These are phyloP conservation scores for Clarias platycephalus DNA, from an alignment of 2,797 vertebrate genomes.

Conservation along the genomic window DNA sequence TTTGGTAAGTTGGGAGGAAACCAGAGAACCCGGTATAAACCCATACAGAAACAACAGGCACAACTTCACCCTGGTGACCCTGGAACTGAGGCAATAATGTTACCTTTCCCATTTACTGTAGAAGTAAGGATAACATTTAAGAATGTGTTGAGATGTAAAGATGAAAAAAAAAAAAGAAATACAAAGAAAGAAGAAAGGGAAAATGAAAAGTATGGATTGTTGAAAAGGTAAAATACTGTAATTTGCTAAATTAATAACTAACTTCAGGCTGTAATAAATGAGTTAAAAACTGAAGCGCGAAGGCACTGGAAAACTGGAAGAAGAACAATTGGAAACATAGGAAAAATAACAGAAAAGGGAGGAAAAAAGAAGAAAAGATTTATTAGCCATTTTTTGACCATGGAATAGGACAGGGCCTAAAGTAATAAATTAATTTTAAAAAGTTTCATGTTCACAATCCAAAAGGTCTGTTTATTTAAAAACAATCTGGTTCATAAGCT, in stretches of 20 bases:
- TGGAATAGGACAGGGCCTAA: neutral
- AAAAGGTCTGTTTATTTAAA: neutral
- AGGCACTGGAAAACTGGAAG: neutral
- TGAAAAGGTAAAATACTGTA: neutral
- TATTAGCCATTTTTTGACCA: neutral
- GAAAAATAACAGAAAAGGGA: slow-evolving; percentile 21
- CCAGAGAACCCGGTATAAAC: neutral
- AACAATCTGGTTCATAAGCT: neutral
- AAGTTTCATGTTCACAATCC: neutral
- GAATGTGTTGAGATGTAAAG: neutral
- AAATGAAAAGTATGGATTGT: neutral
- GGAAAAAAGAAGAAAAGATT: neutral
- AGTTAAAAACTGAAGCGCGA: neutral
- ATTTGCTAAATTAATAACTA: neutral
- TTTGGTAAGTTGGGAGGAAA: neutral
- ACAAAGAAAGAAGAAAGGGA: neutral
- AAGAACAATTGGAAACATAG: neutral
- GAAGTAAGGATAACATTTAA: neutral
- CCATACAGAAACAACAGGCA: neutral
- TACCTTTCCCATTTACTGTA: neutral
- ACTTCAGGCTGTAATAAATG: neutral
- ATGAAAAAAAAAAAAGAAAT: neutral
- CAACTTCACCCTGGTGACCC: neutral
- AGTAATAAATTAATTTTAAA: neutral
- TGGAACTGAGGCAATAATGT: neutral